Percentiles rank a stretch among this genome's conserved stretches.
phyloP scores from a whole-genome alignment of 2,797 vertebrate genomes.

The Carcharodon carcharias region DNA sequence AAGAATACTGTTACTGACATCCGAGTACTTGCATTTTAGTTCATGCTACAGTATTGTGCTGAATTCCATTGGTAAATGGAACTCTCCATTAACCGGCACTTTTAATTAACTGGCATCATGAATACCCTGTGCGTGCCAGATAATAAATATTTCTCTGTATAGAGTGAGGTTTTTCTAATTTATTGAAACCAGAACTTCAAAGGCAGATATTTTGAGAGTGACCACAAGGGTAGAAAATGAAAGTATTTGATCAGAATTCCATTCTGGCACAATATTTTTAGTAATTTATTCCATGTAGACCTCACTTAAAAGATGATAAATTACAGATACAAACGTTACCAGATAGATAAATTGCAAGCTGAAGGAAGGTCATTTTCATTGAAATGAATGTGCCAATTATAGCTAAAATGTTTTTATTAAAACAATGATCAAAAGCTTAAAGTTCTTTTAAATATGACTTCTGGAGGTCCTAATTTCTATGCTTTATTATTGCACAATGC shows the following conservation, averaged over 20 bases:
- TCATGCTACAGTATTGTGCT: too few species aligned
- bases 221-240: neutral
- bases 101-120: too few species aligned
- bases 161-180: too few species aligned
- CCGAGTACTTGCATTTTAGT: too few species aligned
- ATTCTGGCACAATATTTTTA: neutral
- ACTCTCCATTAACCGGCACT: too few species aligned
- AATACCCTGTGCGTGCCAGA: too few species aligned
- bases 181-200: neutral
- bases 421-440: neutral
- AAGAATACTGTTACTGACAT: too few species aligned
- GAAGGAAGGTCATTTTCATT: neutral
- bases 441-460: neutral
- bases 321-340: neutral
- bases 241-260: neutral
- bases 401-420: neutral
- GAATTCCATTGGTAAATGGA: too few species aligned
- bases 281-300: neutral
- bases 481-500: neutral
- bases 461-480: neutral
- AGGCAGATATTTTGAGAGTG: neutral
- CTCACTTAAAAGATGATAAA: neutral
- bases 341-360: neutral
- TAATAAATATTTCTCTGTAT: too few species aligned
- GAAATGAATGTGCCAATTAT: neutral